Evolutionary conservation across 1,140 invertebrate genomes (phyloP).

Genomic region (Trialeurodes vaporariorum): DNA sequence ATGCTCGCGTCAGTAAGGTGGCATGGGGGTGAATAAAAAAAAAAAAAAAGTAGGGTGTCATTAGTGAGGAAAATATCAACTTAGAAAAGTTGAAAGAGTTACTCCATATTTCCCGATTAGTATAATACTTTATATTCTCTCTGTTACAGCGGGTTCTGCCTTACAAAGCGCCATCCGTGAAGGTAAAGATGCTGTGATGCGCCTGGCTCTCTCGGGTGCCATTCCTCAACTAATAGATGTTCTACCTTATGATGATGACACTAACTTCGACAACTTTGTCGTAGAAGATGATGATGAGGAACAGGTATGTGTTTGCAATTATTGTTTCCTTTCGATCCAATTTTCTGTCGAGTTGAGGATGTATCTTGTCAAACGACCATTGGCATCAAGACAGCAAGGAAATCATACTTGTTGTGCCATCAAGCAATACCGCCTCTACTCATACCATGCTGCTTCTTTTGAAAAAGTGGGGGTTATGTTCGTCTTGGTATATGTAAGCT

Average conservation of each 20-base stretch:
- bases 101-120: background rate
- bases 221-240: slow-evolving; percentile 13
- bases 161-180: slow-evolving; percentile 12
- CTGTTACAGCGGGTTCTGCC: slow-evolving; percentile 4
- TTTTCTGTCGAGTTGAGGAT: too few species aligned
- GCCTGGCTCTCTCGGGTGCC: slow-evolving; percentile 14
- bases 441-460: too few species aligned
- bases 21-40: slow-evolving; percentile 10
- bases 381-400: too few species aligned
- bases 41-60: background rate
- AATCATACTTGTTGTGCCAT: too few species aligned
- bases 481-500: too few species aligned
- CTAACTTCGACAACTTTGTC: background rate
- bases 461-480: too few species aligned
- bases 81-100: background rate
- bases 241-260: background rate
- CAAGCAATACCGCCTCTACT: too few species aligned
- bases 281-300: background rate
- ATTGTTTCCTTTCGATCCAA: too few species aligned
- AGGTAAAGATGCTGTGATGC: slow-evolving; percentile 15
- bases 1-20: too few species aligned
- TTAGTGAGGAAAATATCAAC: slow-evolving; percentile 2
- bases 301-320: too few species aligned
- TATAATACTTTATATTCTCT: slow-evolving; percentile 6
- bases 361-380: too few species aligned